Base-by-base conservation (phyloP, 2,113 vertebrate species). In the Syrrhaptes paradoxus region DNA sequence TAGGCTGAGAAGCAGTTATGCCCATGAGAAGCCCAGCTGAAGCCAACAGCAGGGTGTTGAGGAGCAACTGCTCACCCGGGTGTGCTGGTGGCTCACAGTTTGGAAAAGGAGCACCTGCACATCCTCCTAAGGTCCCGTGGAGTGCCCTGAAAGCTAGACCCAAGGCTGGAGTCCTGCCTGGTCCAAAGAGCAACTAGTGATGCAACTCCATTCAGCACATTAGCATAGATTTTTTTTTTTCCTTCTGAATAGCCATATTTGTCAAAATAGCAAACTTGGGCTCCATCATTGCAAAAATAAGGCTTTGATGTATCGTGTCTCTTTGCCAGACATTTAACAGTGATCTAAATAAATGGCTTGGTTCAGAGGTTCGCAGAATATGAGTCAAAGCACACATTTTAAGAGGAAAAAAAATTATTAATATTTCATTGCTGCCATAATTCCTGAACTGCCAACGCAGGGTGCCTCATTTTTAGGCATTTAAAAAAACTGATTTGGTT, bases 401-500 rank as follows among this genome's bases (percentile, higher is more conserved):
- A 90, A 94, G 52, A 49, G 59, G 49, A 91, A 94, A 92, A 92
- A 90, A 32, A 49, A 41, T 32, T 73, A 61, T 84, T 63, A 80
- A 58, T 26, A 63, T 96, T 91, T 95, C 3, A 61, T 81, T 94
- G 87, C 52, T 94, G 38, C 34, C 43, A 73, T 86, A 96, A 95
- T 82, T 96, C 66, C 61, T 87, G 68, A 87, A 36, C 59, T 90
- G 80, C 52, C 86, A 95, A 96, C 29, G 28, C 67, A 76, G 22
- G 4, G 28, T 71, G 70, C 94, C 92, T 93, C 26, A 70, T 90
- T 97, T 85, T 96, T 95, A 57, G 59, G n/a, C 89, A 96, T 97
- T 97, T 95, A 75, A 54, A 93, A 93, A 97, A 96, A 63, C 58
- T 34, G 77, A 94, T 80, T 96, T 97, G 71, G 89, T 95, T 95